phyloP scores from a whole-genome alignment of 2,888 invertebrate species.

The Hypena proboscidalis region DNA sequence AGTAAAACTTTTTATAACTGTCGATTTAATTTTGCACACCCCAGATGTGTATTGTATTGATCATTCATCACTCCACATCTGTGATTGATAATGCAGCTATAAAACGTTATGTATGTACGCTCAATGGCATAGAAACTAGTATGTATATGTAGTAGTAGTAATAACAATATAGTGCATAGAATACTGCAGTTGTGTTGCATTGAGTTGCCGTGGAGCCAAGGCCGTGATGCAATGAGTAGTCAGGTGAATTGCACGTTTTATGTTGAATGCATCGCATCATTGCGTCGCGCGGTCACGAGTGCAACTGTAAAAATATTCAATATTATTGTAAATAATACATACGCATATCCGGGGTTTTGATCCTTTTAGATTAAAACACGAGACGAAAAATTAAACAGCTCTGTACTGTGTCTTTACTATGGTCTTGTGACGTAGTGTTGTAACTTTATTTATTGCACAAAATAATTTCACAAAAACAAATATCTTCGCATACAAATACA shows the following conservation, averaged over 20 bases:
- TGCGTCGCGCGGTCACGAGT: constrained; percentile 56
- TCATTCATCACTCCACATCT: constrained; percentile 27
- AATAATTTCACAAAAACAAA: no score
- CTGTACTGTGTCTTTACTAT: no score
- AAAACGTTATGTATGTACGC: constrained; percentile 12
- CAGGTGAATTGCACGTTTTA: constrained; percentile 64
- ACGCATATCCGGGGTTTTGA: no score
- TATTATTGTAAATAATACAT: no score
- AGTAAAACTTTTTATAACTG: not conserved
- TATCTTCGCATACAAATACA: no score
- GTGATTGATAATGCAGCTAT: constrained; percentile 33
- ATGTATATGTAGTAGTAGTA: constrained; percentile 8
- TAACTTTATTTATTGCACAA: no score
- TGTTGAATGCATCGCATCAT: constrained; percentile 67
- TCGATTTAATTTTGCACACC: not conserved
- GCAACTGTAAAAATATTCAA: constrained; percentile 1
- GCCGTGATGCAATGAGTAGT: constrained; percentile 73
- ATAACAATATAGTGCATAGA: constrained; percentile 50
- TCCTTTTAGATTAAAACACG: no score
- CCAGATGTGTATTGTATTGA: constrained; percentile 7
- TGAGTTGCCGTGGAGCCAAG: constrained; percentile 75
- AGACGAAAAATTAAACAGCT: no score
- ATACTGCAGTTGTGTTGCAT: constrained; percentile 70
- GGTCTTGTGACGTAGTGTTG: no score
- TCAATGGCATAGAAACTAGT: constrained; percentile 7